Base-by-base conservation (phyloP, 2,888 invertebrate species). In the Drosophila seclusa region DNA sequence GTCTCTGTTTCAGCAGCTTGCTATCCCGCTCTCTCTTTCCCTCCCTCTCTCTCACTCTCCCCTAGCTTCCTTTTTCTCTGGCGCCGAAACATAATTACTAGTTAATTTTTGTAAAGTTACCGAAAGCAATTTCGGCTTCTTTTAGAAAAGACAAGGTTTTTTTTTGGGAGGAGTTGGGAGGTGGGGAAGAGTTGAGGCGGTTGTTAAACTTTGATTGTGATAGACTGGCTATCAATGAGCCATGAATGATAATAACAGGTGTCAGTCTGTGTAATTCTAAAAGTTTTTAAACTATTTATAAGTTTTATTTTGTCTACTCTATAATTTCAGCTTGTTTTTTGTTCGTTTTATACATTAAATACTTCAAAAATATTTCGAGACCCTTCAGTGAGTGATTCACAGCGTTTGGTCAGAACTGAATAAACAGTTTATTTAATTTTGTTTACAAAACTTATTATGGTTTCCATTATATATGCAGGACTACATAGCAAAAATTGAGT, bases 51-150 rank as follows among this genome's bases (percentile, higher is more conserved):
- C 4, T 32, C 32, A 8, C 7, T 21, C 2, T 18, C 18, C 3
- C 18, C 38, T 18, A 16, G 16, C 36, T n/a, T 36, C 24, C 24
- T 7, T 34, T 34, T 34, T 50, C 40, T 31, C 13, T 45, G 53
- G 42, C 54, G 59, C 54, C 53, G 62, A 73, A 87, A 82, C 82
- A 83, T 83, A 83, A 83, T 83, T 83, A 87, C 80, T 68, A 87
- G 82, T 77, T 87, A 82, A 87, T 87, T 83, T 83, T 81, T 81
- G 67, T 73, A 63, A 69, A 69, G 62, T 69, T 55, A 6, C 38
- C n/a, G 21, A 36, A 45, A 50, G 83, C 55, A 21, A 62, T 62
- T 49, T 50, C 65, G 63, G 53, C 45, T 31, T 34, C 53, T 65
- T 36, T 40, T 18, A 54, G 48, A 58, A 59, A 69, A 34, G 31